Evolutionary conservation across 2,888 invertebrate genomes (phyloP), one percentile per base, ranked within the genome.

Genomic region (Chorisops tibialis): DNA sequence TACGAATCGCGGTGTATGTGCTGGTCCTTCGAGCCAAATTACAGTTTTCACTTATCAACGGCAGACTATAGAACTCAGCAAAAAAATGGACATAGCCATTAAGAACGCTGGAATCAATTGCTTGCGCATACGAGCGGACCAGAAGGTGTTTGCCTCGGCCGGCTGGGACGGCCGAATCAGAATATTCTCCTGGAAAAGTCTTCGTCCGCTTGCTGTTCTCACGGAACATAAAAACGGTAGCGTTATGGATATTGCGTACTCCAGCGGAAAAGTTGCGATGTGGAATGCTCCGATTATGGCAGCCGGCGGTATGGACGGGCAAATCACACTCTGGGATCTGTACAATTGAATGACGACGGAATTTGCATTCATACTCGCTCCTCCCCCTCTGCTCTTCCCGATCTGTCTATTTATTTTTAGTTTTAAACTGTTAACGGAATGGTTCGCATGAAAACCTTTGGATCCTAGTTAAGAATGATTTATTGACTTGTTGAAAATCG

Each of bases 281-380:
- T 89, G 89, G 85, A 84, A 85, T 56, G 83, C 86, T n/a, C 83
- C 85, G 62, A 82, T 91, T n/a, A 87, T 91, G 86, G 91, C 89
- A 12, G 87, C 86, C 0, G 85, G 85, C 47, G 86, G 88, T 21
- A 83, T 86, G 65, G 91, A 91, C 76, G 87, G 88, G 67, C 84
- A 84, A 71, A 86, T 91, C 68, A 87, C 89, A 4, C 81, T 91
- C 61, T 91, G 91, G 91, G 86, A 89, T 79, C 81, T 91, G 70
- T 91, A 90, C 73, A 89, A 89, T 80, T 83, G 71, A 77, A 18
- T 11, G 12, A 1, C 30, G 2, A 30, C 1, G 9, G 30, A 30
- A 30, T 7, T n/a, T n/a, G 3, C 30, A 30, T 2, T 30, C 9
- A 30, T 30, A 30, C 30, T 30, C 30, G 30, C 30, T n/a, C n/a